A percentile compares a stretch with the other conserved stretches of the same genome.
These are phyloP conservation scores for Pandemis heparana DNA, from an alignment of 2,888 invertebrate species.

Conservation along the genomic window DNA sequence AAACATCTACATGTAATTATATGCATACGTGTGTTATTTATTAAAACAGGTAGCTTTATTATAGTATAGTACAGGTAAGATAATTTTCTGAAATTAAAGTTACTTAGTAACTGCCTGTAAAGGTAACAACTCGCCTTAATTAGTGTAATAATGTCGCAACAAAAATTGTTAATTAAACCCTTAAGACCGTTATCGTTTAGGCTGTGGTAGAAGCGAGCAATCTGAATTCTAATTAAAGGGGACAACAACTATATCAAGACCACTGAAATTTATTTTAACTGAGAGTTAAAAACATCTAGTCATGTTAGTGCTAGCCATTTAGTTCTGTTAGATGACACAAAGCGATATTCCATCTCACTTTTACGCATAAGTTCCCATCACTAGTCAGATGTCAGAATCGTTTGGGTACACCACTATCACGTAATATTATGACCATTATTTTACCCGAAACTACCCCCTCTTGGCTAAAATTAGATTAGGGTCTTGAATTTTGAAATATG, in stretches of 20 bases:
- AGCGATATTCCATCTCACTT: background rate
- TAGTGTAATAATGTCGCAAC: slow-evolving; percentile 29
- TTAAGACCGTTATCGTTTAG: slow-evolving; percentile 16
- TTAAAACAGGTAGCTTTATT: slow-evolving; percentile 22
- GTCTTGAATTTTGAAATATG: too few species aligned
- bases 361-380: too few species aligned
- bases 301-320: background rate
- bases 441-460: too few species aligned
- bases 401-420: too few species aligned
- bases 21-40: slow-evolving; percentile 16
- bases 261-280: background rate
- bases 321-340: background rate
- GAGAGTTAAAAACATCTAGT: background rate
- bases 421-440: too few species aligned
- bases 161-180: slow-evolving; percentile 36
- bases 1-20: slow-evolving; percentile 36
- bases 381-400: too few species aligned
- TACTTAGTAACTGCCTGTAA: slow-evolving; percentile 26
- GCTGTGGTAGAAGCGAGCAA: background rate
- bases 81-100: slow-evolving; percentile 19
- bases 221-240: slow-evolving; percentile 16
- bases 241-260: background rate
- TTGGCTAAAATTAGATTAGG: too few species aligned
- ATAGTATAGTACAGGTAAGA: slow-evolving; percentile 4
- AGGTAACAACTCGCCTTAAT: slow-evolving; percentile 28